Base-by-base conservation (phyloP, 2,113 vertebrate species). In the Alectura lathami region DNA sequence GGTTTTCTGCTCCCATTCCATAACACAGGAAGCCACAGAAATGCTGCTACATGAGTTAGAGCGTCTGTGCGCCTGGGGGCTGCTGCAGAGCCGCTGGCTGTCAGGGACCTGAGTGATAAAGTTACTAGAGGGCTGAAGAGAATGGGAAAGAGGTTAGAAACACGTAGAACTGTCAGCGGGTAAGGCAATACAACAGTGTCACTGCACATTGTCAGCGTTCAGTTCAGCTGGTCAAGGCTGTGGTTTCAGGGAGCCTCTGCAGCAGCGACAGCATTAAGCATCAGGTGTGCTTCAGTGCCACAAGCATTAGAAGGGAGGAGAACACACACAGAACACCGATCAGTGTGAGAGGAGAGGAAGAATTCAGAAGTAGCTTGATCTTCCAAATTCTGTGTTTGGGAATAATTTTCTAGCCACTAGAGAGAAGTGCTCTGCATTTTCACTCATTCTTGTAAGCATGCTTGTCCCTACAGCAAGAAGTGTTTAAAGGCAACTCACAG, bases 1-100 rank as follows among this genome's bases (percentile, higher is more conserved):
- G 43, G 97, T 95, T 96, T 96, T 98, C 98, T 99, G 98, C 97
- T 99, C 99, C 99, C 99, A 99, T 12, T 99, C 97, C 74, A 98
- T 98, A 89, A 99, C 93, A 70, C 98, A 99, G 96, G 99, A 99
- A 92, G 99, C 98, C 98, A 99, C 99, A 87, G 99, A 99, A 92
- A 98, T 97, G 95, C 96, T 99, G 98, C 97, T 96, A 97, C 97
- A 97, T 73, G 97, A 98, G 77, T 97, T 98, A 96, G 98, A 98
- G 89, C 98, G 97, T 91, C 98, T 98, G 96, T 95, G 97, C 17
- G 30, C 82, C 93, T 91, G 93, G 7, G 63, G 96, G 87, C 88
- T 78, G 89, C 89, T 94, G 72, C 66, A 76, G 64, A 96, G 95
- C 51, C 68, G 95, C 94, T 98, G 95, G 97, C 94, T 91, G 94